These are phyloP conservation scores for Chelonia mydas DNA, from an alignment of 2,797 vertebrate genomes.

Conservation along the genomic window DNA sequence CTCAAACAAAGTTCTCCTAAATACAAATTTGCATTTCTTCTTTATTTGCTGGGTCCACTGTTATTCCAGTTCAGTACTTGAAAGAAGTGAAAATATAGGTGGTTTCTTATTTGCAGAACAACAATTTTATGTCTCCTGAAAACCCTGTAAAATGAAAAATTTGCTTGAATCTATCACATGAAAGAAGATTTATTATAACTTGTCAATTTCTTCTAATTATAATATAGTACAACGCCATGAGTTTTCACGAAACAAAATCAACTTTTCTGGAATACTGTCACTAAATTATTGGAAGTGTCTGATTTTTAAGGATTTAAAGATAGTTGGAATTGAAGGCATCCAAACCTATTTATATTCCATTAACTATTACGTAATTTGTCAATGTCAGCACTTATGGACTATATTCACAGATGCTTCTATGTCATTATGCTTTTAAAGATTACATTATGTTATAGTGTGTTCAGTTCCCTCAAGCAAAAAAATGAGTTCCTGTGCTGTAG, in stretches of 20 bases:
- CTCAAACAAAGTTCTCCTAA: not conserved
- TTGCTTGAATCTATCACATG: not conserved
- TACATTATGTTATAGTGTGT: slow-evolving; percentile 52
- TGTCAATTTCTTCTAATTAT: not conserved
- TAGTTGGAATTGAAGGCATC: slow-evolving; percentile 34
- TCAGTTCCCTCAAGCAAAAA: slow-evolving; percentile 60
- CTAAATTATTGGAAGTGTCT: slow-evolving; percentile 46
- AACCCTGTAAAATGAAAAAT: not conserved
- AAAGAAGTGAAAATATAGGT: not conserved
- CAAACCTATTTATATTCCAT: slow-evolving; percentile 47
- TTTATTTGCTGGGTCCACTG: not conserved
- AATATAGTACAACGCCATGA: not conserved
- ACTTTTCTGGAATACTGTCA: not conserved
- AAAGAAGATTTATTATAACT: not conserved
- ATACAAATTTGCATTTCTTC: not conserved
- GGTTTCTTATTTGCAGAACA: not conserved
- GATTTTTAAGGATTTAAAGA: slow-evolving; percentile 21
- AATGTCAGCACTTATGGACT: slow-evolving; percentile 54
- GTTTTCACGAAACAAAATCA: not conserved
- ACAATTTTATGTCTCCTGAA: not conserved
- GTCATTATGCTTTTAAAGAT: slow-evolving; percentile 63
- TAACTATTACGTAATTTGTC: slow-evolving; percentile 48
- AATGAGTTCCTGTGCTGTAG: slow-evolving; percentile 50
- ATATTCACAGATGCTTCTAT: slow-evolving; percentile 44
- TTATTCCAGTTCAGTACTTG: not conserved